These are phyloP conservation scores for Echeneis naucrates DNA, from an alignment of 2,797 vertebrate species.

Conservation along the genomic window DNA sequence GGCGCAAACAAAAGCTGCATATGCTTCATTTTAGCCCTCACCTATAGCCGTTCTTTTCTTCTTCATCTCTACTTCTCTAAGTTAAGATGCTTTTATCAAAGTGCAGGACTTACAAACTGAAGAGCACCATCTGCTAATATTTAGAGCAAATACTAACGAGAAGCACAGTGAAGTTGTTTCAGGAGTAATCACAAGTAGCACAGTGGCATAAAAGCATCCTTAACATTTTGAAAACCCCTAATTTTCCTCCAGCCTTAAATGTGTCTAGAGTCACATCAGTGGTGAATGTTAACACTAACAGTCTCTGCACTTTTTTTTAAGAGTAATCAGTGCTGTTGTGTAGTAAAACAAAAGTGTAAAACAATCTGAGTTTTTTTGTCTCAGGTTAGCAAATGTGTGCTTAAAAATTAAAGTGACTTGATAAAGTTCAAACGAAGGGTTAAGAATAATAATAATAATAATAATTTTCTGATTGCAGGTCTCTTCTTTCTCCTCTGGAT, in stretches of 20 bases:
- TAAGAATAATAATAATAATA: no score
- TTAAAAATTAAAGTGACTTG: not conserved
- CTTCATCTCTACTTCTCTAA: not conserved
- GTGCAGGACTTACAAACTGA: not conserved
- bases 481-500: constrained; percentile 34
- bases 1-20: not conserved
- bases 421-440: not conserved
- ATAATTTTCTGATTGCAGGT: not conserved
- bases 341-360: not conserved
- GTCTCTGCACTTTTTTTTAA: not conserved
- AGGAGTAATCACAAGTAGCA: not conserved
- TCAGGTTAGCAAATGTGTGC: not conserved
- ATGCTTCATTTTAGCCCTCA: not conserved
- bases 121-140: no score
- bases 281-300: not conserved
- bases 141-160: not conserved
- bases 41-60: not conserved
- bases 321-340: not conserved
- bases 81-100: not conserved
- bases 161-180: not conserved
- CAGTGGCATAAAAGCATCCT: not conserved
- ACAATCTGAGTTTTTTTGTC: not conserved
- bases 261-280: not conserved
- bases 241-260: not conserved
- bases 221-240: not conserved